These are phyloP conservation scores for Parasteatoda lunata DNA, from an alignment of 2,888 invertebrate genomes.

Conservation along the genomic window DNA sequence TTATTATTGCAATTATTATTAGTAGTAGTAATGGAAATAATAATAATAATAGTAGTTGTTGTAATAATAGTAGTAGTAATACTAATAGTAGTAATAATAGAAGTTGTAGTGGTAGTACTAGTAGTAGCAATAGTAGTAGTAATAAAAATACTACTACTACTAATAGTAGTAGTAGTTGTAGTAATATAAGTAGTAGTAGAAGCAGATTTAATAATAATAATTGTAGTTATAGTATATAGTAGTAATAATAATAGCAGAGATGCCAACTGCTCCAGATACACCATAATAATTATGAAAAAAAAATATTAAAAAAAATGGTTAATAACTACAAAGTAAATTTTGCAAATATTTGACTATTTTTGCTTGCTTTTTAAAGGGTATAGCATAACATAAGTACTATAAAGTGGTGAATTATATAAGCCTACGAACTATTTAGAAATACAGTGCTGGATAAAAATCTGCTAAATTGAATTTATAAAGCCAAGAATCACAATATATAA, in stretches of 20 bases:
- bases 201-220: background rate
- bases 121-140: conserved; percentile 10
- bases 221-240: background rate
- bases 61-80: background rate
- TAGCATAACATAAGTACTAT: no score
- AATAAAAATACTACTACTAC: background rate
- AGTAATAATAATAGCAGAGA: background rate
- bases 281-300: no score
- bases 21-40: conserved; percentile 2
- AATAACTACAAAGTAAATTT: no score
- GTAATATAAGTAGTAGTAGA: background rate
- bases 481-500: no score
- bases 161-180: conserved; percentile 9
- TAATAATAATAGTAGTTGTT: background rate
- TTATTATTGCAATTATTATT: background rate
- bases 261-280: no score
- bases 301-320: no score
- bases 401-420: no score
- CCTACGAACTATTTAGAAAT: no score
- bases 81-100: background rate
- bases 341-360: no score
- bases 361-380: no score
- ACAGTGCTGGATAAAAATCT: no score
- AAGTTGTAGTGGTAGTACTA: background rate
- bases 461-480: no score